phyloP scores from a whole-genome alignment of 2,797 vertebrate genomes.

The Hemibagrus guttatus region DNA sequence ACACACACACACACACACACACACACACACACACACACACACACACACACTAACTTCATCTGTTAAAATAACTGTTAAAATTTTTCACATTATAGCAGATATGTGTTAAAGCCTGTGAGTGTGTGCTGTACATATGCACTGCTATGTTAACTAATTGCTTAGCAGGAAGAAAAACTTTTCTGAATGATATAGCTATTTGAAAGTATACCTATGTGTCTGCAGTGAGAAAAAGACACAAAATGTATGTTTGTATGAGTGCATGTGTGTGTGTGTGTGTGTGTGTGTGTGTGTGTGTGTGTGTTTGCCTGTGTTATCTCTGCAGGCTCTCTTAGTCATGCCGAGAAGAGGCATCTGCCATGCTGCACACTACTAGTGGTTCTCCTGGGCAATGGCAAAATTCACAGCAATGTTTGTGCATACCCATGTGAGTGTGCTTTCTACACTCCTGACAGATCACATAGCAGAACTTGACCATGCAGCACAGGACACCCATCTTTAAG shows the following conservation, averaged over 20 bases:
- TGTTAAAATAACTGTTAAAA: background rate
- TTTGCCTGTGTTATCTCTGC: constrained; percentile 24
- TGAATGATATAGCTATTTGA: background rate
- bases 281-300: constrained; percentile 20
- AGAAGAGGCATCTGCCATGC: constrained; percentile 44
- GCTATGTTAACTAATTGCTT: background rate
- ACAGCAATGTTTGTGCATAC: constrained; percentile 16
- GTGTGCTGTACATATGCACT: background rate
- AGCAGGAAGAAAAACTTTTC: background rate
- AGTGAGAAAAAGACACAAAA: background rate
- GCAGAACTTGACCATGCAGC: background rate
- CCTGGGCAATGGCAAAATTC: constrained; percentile 20
- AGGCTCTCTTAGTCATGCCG: constrained; percentile 38
- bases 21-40: background rate
- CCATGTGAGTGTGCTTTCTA: background rate
- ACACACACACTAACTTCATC: no score
- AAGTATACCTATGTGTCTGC: background rate
- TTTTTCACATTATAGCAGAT: background rate
- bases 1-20: background rate
- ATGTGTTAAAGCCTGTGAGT: background rate
- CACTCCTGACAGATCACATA: constrained; percentile 19
- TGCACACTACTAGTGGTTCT: constrained; percentile 34
- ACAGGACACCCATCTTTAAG: background rate
- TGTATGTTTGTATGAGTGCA: background rate
- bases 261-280: background rate